Conservation (phyloP, 2,888 invertebrate genomes). For the Cheilosia scutellata region DNA sequence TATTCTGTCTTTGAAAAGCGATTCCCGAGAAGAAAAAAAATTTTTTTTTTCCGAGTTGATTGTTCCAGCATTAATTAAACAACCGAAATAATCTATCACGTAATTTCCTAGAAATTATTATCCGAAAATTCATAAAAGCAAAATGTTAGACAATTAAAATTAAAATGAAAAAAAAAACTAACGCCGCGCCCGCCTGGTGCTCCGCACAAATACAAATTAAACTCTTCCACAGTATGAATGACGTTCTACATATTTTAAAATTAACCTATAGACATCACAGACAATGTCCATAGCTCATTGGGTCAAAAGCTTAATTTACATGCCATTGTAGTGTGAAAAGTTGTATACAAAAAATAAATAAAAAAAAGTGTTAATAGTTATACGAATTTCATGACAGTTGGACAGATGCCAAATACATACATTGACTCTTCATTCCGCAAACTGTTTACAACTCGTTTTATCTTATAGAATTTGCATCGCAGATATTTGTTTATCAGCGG, state of each 20-base stretch:
- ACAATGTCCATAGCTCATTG: constrained; percentile 31
- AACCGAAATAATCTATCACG: constrained; percentile 1
- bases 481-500: constrained; percentile 6
- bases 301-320: constrained; percentile 56
- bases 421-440: constrained; percentile 4
- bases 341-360: background rate
- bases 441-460: constrained; percentile 9
- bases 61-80: background rate
- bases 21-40: no score
- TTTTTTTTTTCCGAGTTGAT: background rate
- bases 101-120: background rate
- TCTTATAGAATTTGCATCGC: background rate
- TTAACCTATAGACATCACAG: constrained; percentile 7
- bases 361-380: background rate
- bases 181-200: background rate
- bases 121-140: constrained; percentile 8
- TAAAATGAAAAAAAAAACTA: background rate
- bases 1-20: no score
- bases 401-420: constrained; percentile 27
- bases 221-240: background rate
- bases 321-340: background rate
- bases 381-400: constrained; percentile 14
- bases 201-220: background rate
- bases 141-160: constrained; percentile 1
- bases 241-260: background rate